phyloP scores from a whole-genome alignment of 2,797 vertebrate species.

The Sternarchorhynchus goeldii region DNA sequence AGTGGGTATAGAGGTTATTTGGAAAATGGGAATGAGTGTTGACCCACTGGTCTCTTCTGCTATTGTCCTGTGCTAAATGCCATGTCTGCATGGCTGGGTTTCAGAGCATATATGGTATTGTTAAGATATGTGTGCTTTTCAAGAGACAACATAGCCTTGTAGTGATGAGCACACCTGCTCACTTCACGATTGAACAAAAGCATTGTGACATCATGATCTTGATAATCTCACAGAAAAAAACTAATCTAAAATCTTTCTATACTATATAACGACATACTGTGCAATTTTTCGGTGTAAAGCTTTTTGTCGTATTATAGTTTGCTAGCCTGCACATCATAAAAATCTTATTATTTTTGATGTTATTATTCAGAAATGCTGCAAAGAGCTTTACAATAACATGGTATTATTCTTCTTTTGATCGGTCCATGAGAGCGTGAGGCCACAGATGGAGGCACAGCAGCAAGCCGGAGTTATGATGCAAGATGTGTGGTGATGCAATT shows the following conservation, averaged over 20 bases:
- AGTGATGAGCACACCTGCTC: conserved; percentile 75
- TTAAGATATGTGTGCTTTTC: conserved; percentile 64
- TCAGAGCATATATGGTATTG: conserved; percentile 63
- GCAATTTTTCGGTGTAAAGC: background rate
- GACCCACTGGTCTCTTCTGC: conserved; percentile 67
- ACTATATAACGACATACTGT: too few species aligned
- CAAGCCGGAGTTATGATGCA: conserved; percentile 77
- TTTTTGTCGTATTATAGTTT: background rate
- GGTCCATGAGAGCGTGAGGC: conserved; percentile 55
- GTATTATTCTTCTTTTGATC: conserved; percentile 27
- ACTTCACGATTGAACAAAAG: conserved; percentile 60
- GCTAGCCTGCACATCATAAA: background rate
- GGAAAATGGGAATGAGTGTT: conserved; percentile 72
- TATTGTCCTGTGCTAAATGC: conserved; percentile 71
- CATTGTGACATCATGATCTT: conserved; percentile 56
- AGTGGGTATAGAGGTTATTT: conserved; percentile 74
- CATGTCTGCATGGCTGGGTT: conserved; percentile 59
- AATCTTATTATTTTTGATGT: background rate
- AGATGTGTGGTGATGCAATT: conserved; percentile 73
- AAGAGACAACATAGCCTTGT: conserved; percentile 50
- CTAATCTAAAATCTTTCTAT: background rate
- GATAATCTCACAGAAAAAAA: background rate
- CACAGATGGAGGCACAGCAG: conserved; percentile 53
- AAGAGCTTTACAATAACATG: conserved; percentile 14
- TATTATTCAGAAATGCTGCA: background rate